Conservation (phyloP, 2,888 invertebrate species). For the Coenonympha arcania region DNA sequence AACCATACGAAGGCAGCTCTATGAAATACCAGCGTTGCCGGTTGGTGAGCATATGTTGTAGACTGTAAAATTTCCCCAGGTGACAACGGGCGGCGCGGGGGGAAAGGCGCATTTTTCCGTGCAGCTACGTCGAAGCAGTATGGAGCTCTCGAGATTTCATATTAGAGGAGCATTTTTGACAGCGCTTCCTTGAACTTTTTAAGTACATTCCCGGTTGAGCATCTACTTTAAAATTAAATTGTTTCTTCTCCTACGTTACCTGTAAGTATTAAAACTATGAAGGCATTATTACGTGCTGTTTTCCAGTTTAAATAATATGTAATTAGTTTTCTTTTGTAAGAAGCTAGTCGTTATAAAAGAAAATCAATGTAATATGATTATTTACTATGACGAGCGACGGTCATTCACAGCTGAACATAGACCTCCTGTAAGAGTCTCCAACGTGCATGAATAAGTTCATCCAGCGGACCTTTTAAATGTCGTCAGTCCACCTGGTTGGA, state of each 20-base stretch:
- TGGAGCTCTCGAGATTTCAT: conserved; percentile 31
- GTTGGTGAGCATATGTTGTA: conserved; percentile 36
- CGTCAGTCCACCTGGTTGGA: no score
- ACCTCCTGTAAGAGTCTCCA: no score
- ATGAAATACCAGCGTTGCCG: conserved; percentile 32
- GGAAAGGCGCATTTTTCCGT: conserved; percentile 32
- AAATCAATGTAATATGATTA: no score
- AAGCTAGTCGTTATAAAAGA: no score
- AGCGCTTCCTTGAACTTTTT: conserved; percentile 1
- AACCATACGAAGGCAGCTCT: conserved; percentile 21
- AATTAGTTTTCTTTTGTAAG: no score
- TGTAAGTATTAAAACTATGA: no score
- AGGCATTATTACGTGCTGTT: no score
- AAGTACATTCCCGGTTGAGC: not conserved
- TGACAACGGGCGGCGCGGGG: conserved; percentile 32
- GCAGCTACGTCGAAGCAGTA: conserved; percentile 34
- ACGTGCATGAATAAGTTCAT: no score
- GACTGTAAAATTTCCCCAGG: conserved; percentile 39
- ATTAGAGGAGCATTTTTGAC: conserved; percentile 30
- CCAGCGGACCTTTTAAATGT: no score
- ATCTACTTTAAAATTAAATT: not conserved
- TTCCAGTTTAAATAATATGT: no score
- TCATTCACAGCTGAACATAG: no score
- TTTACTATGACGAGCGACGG: no score
- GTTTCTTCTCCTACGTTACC: not conserved